phyloP scores from a whole-genome alignment of 2,888 invertebrate genomes.

The Plusia festucae region DNA sequence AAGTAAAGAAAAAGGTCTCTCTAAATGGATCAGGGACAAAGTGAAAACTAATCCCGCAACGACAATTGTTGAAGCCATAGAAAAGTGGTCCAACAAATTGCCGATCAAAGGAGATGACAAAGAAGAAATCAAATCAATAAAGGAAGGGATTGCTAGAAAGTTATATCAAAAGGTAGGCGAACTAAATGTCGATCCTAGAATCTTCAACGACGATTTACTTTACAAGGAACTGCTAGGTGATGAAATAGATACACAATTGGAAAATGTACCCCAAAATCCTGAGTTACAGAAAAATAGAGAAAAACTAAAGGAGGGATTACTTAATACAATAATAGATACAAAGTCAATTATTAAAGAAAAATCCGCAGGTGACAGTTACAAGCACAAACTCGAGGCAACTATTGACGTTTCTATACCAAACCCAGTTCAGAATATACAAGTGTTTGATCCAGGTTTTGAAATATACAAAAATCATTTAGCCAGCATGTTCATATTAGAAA shows the following conservation, averaged over 20 bases:
- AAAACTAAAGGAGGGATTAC: constrained; percentile 60
- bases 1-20: neutral
- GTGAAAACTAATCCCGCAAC: constrained; percentile 53
- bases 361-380: constrained; percentile 69
- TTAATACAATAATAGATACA: constrained; percentile 65
- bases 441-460: constrained; percentile 72
- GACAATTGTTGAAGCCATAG: constrained; percentile 69
- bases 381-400: constrained; percentile 68
- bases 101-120: constrained; percentile 63
- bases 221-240: constrained; percentile 67
- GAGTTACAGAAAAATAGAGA: constrained; percentile 61
- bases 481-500: constrained; percentile 75
- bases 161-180: constrained; percentile 73
- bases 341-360: constrained; percentile 65
- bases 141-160: constrained; percentile 66
- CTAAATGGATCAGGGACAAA: constrained; percentile 16
- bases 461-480: constrained; percentile 74
- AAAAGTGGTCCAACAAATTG: constrained; percentile 72
- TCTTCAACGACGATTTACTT: constrained; percentile 66
- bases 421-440: constrained; percentile 55
- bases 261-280: constrained; percentile 61
- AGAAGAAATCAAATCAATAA: constrained; percentile 53
- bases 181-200: constrained; percentile 67
- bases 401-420: constrained; percentile 72
- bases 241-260: constrained; percentile 68